Conservation (phyloP, 2,888 invertebrate species). For the Drosophila paranaensis region DNA sequence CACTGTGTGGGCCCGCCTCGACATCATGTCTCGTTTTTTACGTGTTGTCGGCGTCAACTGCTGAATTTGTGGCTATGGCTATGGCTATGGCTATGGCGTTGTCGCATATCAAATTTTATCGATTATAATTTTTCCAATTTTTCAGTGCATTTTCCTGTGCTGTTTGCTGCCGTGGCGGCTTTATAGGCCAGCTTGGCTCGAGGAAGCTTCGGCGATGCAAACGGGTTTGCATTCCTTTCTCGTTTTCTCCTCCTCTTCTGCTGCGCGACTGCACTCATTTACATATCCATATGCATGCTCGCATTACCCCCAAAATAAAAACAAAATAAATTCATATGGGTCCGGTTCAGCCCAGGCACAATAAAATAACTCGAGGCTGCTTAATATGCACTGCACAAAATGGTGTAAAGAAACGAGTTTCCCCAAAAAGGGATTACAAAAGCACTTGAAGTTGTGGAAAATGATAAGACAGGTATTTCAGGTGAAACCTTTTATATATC, state of each 20-base stretch:
- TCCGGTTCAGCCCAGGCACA: slow-evolving; percentile 60
- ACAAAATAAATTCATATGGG: slow-evolving; percentile 39
- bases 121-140: slow-evolving; percentile 40
- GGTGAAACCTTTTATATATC: not conserved
- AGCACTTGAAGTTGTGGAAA: not conserved
- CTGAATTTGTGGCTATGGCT: slow-evolving; percentile 25
- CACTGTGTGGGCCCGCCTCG: slow-evolving; percentile 25
- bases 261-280: slow-evolving; percentile 47
- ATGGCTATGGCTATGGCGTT: slow-evolving; percentile 7
- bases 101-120: slow-evolving; percentile 34
- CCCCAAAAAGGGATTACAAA: slow-evolving; percentile 26
- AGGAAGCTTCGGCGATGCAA: slow-evolving; percentile 20
- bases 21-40: slow-evolving; percentile 45
- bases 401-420: slow-evolving; percentile 48
- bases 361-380: slow-evolving; percentile 19
- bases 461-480: slow-evolving; percentile 16
- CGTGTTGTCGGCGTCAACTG: slow-evolving; percentile 32
- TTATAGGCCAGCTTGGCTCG: slow-evolving; percentile 45
- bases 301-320: slow-evolving; percentile 31
- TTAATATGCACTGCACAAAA: slow-evolving; percentile 58
- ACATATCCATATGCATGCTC: slow-evolving; percentile 21
- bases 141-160: slow-evolving; percentile 38
- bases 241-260: slow-evolving; percentile 10
- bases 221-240: slow-evolving; percentile 39
- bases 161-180: too few species aligned